A percentile compares a stretch with the other conserved stretches of the same genome.
phyloP scores from a whole-genome alignment of 1,140 invertebrate species.

The Mizuhopecten yessoensis region DNA sequence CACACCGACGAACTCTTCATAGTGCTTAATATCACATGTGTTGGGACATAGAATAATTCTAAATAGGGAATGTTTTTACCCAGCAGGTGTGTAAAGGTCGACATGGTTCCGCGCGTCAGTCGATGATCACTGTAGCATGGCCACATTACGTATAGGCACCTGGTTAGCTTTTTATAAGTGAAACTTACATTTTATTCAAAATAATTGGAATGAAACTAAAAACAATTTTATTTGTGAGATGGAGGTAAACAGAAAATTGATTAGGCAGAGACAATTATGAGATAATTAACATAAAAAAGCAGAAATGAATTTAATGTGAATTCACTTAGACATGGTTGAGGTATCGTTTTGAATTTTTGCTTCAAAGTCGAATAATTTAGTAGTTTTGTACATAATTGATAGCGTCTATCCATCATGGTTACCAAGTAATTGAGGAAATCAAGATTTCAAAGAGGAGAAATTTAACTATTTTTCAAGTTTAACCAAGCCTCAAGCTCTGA shows the following conservation, averaged over 20 bases:
- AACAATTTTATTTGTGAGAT: not conserved
- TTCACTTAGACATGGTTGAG: not conserved
- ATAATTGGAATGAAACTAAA: no score
- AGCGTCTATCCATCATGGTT: not conserved
- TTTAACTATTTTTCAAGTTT: not conserved
- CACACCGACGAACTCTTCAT: no score
- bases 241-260: not conserved
- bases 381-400: not conserved
- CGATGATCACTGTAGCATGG: not conserved
- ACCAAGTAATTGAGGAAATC: constrained; percentile 33
- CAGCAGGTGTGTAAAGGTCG: not conserved
- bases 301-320: not conserved
- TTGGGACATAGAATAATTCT: not conserved
- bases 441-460: not conserved
- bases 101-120: not conserved
- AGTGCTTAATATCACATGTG: no score
- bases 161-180: not conserved
- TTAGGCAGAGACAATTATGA: not conserved
- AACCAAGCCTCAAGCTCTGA: not conserved
- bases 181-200: not conserved
- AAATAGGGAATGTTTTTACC: not conserved
- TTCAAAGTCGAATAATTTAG: not conserved
- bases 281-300: not conserved
- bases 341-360: not conserved
- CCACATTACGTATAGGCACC: not conserved